Conservation (phyloP, 2,888 invertebrate species). For the Iselma pallidipennis region DNA sequence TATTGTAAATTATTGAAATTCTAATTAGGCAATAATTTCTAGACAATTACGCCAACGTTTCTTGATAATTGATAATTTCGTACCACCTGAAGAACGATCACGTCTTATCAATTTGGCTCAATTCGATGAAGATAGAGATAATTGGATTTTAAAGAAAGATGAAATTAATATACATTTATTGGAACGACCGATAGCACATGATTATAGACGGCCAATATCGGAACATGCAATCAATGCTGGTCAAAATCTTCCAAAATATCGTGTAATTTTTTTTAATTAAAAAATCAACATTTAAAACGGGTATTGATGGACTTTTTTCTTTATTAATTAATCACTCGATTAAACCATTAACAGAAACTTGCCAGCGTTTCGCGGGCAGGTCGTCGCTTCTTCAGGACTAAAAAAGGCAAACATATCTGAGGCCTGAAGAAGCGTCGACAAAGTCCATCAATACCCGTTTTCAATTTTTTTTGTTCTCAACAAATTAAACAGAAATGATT, state of each 20-base stretch:
- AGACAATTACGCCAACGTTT: conserved; percentile 87
- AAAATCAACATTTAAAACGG: neutral
- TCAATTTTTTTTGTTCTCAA: neutral
- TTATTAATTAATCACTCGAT: no score
- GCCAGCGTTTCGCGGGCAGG: no score
- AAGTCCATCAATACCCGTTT: neutral
- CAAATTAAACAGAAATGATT: neutral
- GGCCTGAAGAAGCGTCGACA: no score
- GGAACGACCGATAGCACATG: conserved; percentile 51
- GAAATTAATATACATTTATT: conserved; percentile 42
- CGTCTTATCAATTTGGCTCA: conserved; percentile 73
- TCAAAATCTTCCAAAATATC: conserved; percentile 43
- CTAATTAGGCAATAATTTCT: no score
- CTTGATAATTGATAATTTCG: conserved; percentile 87
- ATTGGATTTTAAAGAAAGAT: conserved; percentile 62
- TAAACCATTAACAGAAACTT: no score
- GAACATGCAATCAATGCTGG: conserved; percentile 49
- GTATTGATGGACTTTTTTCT: conserved; percentile 4
- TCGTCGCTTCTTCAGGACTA: no score
- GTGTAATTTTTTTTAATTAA: conserved; percentile 39
- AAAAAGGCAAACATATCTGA: no score
- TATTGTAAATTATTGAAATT: conserved; percentile 8
- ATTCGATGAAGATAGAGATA: conserved; percentile 83
- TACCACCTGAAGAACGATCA: conserved; percentile 79
- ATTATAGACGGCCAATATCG: conserved; percentile 51